phyloP scores from a whole-genome alignment of 2,797 vertebrate species.

The Typhlichthys eigenmanni region DNA sequence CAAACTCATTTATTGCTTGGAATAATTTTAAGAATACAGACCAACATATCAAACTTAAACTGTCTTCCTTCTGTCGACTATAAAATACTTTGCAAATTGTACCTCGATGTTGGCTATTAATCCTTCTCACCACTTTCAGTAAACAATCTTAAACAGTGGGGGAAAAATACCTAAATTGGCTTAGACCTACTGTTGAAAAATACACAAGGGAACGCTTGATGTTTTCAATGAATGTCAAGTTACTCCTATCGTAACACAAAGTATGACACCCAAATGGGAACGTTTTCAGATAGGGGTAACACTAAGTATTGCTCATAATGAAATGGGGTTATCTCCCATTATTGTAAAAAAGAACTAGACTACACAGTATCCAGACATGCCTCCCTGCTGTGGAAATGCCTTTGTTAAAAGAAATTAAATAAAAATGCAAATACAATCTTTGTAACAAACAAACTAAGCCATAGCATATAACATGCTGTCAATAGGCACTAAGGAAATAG shows the following conservation, averaged over 20 bases:
- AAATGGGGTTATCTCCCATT: neutral
- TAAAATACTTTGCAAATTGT: slow-evolving; percentile 10
- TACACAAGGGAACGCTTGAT: slow-evolving; percentile 22
- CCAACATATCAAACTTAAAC: neutral
- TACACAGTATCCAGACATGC: neutral
- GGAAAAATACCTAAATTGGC: slow-evolving; percentile 3
- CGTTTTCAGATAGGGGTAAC: neutral
- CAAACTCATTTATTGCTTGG: slow-evolving; percentile 46
- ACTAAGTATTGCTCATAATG: neutral
- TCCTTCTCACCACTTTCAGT: slow-evolving; percentile 24
- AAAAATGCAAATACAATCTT: slow-evolving; percentile 15
- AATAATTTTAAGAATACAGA: slow-evolving; percentile 20
- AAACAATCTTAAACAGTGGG: slow-evolving; percentile 25
- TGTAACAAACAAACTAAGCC: slow-evolving; percentile 16
- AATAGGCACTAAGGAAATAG: slow-evolving; percentile 9
- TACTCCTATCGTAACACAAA: slow-evolving; percentile 12
- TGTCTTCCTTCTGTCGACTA: neutral
- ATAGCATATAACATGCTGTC: slow-evolving; percentile 6
- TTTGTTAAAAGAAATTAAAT: neutral
- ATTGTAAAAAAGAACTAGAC: neutral
- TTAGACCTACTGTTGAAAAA: slow-evolving; percentile 29
- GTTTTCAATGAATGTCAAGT: slow-evolving; percentile 7
- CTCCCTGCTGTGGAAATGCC: neutral
- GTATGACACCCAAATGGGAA: slow-evolving; percentile 17
- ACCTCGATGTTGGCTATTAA: slow-evolving; percentile 25